Conservation (phyloP, 2,113 vertebrate species). For the Rhineura floridana region DNA sequence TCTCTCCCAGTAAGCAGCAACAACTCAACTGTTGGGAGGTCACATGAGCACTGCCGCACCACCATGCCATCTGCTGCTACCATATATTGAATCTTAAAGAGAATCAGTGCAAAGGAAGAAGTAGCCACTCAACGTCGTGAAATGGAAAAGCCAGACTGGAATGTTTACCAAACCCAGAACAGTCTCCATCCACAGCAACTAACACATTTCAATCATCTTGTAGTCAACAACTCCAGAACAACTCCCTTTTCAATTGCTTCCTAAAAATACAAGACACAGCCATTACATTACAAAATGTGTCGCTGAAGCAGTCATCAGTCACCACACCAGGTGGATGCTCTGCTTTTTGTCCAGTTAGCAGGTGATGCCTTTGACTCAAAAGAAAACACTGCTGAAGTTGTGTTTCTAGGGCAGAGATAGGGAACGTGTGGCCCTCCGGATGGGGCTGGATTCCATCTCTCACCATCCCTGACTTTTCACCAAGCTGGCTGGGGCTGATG, state of each 20-base stretch:
- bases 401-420: too few species aligned
- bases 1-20: too few species aligned
- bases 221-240: neutral
- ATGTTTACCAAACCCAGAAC: neutral
- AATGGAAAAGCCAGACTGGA: too few species aligned
- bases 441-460: too few species aligned
- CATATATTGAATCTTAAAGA: neutral
- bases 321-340: neutral
- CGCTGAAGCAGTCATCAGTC: neutral
- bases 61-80: too few species aligned
- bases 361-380: neutral
- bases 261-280: neutral
- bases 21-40: too few species aligned
- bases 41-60: too few species aligned
- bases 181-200: neutral
- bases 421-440: too few species aligned
- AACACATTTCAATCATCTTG: neutral
- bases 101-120: neutral
- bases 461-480: too few species aligned
- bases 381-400: neutral
- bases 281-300: too few species aligned
- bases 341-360: neutral
- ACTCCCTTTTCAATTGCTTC: neutral
- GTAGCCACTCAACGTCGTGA: neutral
- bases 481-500: too few species aligned